Percentiles rank a stretch among this genome's conserved stretches.
phyloP scores from a whole-genome alignment of 2,888 invertebrate genomes.

The Pimpla rufipes region DNA sequence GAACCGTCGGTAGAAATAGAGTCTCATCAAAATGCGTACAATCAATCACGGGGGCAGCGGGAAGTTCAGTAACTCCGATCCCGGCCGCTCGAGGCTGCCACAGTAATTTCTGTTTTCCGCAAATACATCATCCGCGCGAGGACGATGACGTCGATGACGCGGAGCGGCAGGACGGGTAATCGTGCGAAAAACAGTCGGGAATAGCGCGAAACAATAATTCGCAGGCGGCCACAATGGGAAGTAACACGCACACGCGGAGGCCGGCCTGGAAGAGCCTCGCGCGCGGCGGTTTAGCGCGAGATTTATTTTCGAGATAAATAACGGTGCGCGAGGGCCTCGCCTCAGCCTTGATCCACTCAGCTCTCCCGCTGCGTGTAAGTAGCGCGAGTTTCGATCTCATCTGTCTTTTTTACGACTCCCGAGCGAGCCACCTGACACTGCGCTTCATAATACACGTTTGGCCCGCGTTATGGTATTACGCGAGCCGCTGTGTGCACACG shows the following conservation, averaged over 20 bases:
- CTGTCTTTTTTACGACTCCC: constrained; percentile 66
- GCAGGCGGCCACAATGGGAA: constrained; percentile 29
- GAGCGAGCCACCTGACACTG: constrained; percentile 47
- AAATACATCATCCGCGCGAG: neutral
- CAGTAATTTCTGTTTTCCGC: neutral
- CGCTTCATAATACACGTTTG: constrained; percentile 27
- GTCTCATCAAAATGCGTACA: constrained; percentile 12
- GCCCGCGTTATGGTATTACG: constrained; percentile 17
- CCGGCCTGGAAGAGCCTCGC: constrained; percentile 21
- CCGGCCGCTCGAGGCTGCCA: constrained; percentile 16
- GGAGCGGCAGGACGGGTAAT: constrained; percentile 22
- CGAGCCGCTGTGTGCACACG: constrained; percentile 9
- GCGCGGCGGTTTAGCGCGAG: constrained; percentile 51
- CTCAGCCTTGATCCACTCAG: constrained; percentile 81
- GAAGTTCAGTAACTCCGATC: constrained; percentile 45
- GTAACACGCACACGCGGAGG: constrained; percentile 1
- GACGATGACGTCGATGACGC: constrained; percentile 49
- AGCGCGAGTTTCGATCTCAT: constrained; percentile 72
- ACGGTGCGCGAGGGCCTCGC: constrained; percentile 70
- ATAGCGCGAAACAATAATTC: constrained; percentile 53
- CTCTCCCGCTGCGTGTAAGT: constrained; percentile 56
- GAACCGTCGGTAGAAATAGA: neutral
- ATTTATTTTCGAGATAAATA: constrained; percentile 72
- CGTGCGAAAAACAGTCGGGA: constrained; percentile 45
- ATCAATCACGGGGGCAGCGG: constrained; percentile 12